A percentile compares a stretch with the other conserved stretches of the same genome.
These are phyloP conservation scores for Orchesella flavescens DNA, from an alignment of 2,888 invertebrate genomes.

Conservation along the genomic window DNA sequence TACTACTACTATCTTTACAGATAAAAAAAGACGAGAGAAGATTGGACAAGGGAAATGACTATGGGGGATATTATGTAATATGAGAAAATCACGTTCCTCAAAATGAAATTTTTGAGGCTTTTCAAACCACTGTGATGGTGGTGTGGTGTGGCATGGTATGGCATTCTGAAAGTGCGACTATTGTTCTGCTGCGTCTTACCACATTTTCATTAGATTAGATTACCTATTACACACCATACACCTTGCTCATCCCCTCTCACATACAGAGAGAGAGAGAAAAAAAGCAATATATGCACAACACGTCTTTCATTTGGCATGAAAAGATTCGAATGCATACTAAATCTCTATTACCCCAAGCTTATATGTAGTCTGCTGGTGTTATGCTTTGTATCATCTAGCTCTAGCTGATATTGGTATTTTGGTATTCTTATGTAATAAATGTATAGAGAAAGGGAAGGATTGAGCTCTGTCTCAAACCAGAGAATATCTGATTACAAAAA, in stretches of 20 bases:
- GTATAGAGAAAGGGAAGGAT: background rate
- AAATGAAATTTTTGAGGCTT: constrained; percentile 57
- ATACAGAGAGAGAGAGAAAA: too few relatives aligned
- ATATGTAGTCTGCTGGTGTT: too few relatives aligned
- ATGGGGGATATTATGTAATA: background rate
- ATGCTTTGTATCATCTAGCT: too few relatives aligned
- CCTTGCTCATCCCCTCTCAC: constrained; percentile 22
- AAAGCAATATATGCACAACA: constrained; percentile 39
- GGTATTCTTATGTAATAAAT: too few relatives aligned
- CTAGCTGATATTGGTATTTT: too few relatives aligned
- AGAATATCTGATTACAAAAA: constrained; percentile 59
- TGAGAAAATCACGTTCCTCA: constrained; percentile 20
- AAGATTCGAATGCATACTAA: too few relatives aligned
- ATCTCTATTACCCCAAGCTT: too few relatives aligned
- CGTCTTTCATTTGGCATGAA: constrained; percentile 15
- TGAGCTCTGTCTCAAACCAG: constrained; percentile 22
- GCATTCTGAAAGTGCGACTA: background rate
- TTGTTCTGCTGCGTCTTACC: constrained; percentile 15
- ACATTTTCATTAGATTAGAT: constrained; percentile 50
- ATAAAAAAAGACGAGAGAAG: constrained; percentile 3
- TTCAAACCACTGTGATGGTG: constrained; percentile 10
- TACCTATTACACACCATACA: constrained; percentile 35
- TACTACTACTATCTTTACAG: constrained; percentile 8
- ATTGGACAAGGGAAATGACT: too few relatives aligned
- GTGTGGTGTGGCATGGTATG: background rate